These are phyloP conservation scores for Alloplasta piceator DNA, from an alignment of 2,888 invertebrate species.

Conservation along the genomic window DNA sequence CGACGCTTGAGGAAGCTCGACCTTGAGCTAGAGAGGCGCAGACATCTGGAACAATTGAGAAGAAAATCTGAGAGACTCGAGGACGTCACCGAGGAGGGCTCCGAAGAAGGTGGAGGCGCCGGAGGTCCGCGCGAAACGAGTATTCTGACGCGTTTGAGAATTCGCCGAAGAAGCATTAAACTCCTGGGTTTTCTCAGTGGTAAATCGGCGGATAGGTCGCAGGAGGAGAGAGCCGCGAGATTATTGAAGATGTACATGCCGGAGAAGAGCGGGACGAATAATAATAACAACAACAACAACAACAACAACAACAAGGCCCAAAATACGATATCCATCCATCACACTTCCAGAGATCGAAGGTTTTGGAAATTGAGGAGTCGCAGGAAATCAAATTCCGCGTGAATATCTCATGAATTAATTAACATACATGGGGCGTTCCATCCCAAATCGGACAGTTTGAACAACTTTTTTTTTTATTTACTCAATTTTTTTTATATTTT, in stretches of 20 bases:
- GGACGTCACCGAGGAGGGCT: constrained; percentile 68
- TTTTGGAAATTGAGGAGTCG: constrained; percentile 81
- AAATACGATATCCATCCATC: constrained; percentile 80
- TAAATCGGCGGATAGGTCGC: constrained; percentile 75
- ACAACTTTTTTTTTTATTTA: too few relatives aligned
- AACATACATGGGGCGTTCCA: too few relatives aligned
- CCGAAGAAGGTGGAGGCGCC: constrained; percentile 70
- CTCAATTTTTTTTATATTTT: too few relatives aligned
- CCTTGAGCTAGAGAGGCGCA: constrained; percentile 70
- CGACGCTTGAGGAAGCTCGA: constrained; percentile 68
- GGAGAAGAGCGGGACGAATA: constrained; percentile 71
- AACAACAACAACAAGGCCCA: constrained; percentile 69
- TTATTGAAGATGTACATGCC: constrained; percentile 78
- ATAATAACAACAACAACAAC: not conserved
- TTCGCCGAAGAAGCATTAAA: constrained; percentile 78
- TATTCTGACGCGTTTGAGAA: constrained; percentile 75
- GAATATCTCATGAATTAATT: constrained; percentile 46
- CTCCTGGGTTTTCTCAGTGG: constrained; percentile 80
- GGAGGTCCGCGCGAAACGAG: constrained; percentile 73
- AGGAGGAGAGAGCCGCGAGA: constrained; percentile 79
- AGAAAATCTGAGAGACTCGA: constrained; percentile 75
- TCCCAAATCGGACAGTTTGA: too few relatives aligned
- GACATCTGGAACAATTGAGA: constrained; percentile 73
- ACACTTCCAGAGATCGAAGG: constrained; percentile 80
- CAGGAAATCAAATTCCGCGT: constrained; percentile 78